Percentiles rank a stretch among this genome's conserved stretches.
These are phyloP conservation scores for Brotula barbata DNA, from an alignment of 2,797 vertebrate species.

Conservation along the genomic window DNA sequence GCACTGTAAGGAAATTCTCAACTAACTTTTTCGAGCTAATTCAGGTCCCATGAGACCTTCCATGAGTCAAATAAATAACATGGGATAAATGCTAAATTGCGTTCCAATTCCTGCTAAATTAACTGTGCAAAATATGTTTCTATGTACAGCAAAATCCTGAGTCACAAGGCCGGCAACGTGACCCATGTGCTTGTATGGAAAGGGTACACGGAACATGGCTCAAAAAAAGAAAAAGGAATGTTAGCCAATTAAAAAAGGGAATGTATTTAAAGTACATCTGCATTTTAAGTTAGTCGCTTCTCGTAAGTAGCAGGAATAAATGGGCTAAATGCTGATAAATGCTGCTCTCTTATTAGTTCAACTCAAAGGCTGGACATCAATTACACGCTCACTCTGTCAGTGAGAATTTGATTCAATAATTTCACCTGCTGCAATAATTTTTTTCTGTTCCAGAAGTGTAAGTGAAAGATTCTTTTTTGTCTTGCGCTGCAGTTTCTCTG, in stretches of 20 bases:
- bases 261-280: conserved; percentile 30
- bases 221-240: conserved; percentile 13
- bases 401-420: conserved; percentile 18
- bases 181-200: conserved; percentile 29
- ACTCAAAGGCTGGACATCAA: background rate
- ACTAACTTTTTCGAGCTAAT: conserved; percentile 32
- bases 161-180: conserved; percentile 58
- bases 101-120: conserved; percentile 54
- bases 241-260: conserved; percentile 34
- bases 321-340: background rate
- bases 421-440: conserved; percentile 9
- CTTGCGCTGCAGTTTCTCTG: no score
- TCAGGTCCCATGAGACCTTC: conserved; percentile 40
- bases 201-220: conserved; percentile 31
- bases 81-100: conserved; percentile 35
- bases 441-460: conserved; percentile 7
- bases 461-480: no score
- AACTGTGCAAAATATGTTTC: conserved; percentile 46
- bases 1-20: conserved; percentile 12
- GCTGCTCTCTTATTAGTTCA: background rate
- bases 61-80: conserved; percentile 43
- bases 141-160: conserved; percentile 23
- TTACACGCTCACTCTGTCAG: conserved; percentile 3
- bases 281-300: conserved; percentile 20
- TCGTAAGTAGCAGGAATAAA: background rate